These are phyloP conservation scores for Xestoiulus laeticollis DNA, from an alignment of 2,888 invertebrate species.

Conservation along the genomic window DNA sequence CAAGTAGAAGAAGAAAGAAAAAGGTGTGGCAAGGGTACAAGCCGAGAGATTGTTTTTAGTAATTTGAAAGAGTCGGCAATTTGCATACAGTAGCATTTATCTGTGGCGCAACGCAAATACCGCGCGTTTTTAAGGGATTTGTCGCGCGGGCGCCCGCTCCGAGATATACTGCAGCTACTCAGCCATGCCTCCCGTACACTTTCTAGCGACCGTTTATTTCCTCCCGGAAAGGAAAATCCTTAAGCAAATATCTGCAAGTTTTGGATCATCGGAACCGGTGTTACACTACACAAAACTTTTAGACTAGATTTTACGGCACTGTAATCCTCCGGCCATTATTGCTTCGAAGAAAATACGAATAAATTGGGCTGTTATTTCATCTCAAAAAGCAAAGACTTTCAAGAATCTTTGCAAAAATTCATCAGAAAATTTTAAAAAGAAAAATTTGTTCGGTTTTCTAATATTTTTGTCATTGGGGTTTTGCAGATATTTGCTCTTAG, in stretches of 20 bases:
- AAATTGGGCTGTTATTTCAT: too few relatives aligned
- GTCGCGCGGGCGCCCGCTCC: constrained; percentile 42
- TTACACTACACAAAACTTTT: too few relatives aligned
- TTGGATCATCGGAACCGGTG: neutral
- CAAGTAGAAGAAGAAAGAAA: neutral
- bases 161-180: constrained; percentile 35
- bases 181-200: constrained; percentile 29
- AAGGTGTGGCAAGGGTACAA: neutral
- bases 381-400: too few relatives aligned
- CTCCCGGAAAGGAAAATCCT: neutral
- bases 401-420: too few relatives aligned
- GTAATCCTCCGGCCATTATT: too few relatives aligned
- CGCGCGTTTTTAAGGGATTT: neutral
- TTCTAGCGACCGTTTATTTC: neutral
- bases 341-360: too few relatives aligned
- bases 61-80: constrained; percentile 29
- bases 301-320: too few relatives aligned
- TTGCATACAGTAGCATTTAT: constrained; percentile 39
- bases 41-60: neutral
- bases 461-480: neutral
- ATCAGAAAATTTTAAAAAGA: neutral
- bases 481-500: neutral
- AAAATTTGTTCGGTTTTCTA: neutral
- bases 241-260: neutral
- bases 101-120: constrained; percentile 36